Evolutionary conservation across 2,113 vertebrate genomes (phyloP).

Genomic region (Proteles cristata): DNA sequence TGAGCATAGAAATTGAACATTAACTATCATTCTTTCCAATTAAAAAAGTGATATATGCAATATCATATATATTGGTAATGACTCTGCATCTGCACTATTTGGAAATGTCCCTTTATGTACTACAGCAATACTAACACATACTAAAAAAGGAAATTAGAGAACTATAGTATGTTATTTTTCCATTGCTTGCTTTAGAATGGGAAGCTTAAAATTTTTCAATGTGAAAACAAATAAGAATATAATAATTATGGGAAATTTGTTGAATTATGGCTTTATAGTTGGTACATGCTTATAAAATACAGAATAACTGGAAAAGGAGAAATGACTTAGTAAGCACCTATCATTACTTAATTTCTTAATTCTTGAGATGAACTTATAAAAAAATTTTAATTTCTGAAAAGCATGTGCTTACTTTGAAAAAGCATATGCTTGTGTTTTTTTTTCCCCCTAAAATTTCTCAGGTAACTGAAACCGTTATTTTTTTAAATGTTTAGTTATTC

Average conservation of each 20-base stretch:
- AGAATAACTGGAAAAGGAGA: background rate
- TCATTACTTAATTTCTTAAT: background rate
- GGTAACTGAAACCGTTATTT: background rate
- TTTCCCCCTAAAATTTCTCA: background rate
- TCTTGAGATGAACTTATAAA: background rate
- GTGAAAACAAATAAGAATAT: background rate
- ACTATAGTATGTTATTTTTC: conserved; percentile 8
- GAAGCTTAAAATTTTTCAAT: background rate
- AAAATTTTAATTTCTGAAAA: background rate
- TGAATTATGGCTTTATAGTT: background rate
- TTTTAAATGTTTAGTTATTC: background rate
- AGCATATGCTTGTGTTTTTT: background rate
- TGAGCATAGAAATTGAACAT: background rate
- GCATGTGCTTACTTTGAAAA: background rate
- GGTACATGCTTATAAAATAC: background rate
- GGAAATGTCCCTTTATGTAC: background rate
- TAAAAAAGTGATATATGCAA: background rate
- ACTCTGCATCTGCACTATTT: background rate
- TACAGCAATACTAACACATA: background rate
- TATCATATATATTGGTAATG: background rate
- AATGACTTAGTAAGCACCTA: background rate
- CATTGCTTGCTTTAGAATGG: background rate
- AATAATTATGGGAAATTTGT: background rate
- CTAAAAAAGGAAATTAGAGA: conserved; percentile 11
- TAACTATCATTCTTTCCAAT: background rate